phyloP scores from a whole-genome alignment of 2,113 vertebrate species.

The Butorides virescens region DNA sequence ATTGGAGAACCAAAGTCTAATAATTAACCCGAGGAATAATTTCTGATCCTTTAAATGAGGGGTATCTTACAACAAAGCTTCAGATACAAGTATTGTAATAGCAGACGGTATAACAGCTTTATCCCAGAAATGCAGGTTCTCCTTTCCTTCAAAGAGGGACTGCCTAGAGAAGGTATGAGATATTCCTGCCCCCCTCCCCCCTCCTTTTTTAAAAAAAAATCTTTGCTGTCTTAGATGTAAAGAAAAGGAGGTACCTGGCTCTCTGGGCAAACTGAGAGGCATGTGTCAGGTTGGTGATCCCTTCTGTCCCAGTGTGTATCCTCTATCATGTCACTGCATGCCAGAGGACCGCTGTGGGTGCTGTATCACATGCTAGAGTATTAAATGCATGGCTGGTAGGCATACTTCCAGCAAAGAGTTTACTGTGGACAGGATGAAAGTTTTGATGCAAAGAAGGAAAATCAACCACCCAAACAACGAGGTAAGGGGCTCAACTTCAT shows the following conservation, averaged over 20 bases:
- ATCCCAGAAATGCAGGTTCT: not conserved
- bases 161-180: not conserved
- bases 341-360: not conserved
- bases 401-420: not conserved
- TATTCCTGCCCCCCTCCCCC: not conserved
- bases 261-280: not conserved
- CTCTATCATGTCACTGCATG: not conserved
- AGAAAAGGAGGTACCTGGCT: not conserved
- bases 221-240: not conserved
- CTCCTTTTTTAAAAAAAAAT: not conserved
- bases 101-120: not conserved
- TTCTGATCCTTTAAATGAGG: not conserved
- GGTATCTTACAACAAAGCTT: not conserved
- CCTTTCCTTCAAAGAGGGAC: not conserved
- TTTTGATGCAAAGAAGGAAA: not conserved
- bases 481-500: not conserved
- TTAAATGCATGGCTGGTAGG: not conserved
- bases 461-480: not conserved
- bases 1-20: not conserved
- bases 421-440: not conserved
- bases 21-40: not conserved
- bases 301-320: not conserved
- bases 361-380: not conserved
- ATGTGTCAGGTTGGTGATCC: not conserved
- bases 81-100: not conserved